Evolutionary conservation across 2,113 vertebrate species (phyloP).

Genomic region (Aspidoscelis tigris): DNA sequence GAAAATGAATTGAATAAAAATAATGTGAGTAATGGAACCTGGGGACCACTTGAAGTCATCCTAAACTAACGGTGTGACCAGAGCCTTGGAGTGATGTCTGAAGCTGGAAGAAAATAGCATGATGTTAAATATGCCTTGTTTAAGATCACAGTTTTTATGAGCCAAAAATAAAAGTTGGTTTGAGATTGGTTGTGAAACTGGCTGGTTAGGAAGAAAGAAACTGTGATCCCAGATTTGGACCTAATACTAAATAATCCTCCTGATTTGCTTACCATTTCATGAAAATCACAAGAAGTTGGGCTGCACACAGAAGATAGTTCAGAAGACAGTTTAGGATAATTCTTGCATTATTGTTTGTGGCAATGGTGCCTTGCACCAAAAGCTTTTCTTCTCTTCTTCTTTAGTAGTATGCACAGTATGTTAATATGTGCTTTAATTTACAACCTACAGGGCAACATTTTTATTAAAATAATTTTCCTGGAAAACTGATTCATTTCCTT

Average conservation of each 20-base stretch:
- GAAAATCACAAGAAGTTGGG: not conserved
- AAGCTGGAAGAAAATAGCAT: not conserved
- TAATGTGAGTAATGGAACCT: no score
- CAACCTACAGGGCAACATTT: not conserved
- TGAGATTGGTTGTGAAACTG: not conserved
- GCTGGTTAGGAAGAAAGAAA: not conserved
- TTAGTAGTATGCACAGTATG: not conserved
- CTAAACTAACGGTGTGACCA: no score
- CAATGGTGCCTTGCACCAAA: not conserved
- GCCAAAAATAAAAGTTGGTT: not conserved
- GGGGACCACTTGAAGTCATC: no score
- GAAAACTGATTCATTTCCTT: constrained; percentile 14
- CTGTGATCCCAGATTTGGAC: not conserved
- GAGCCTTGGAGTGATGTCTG: no score
- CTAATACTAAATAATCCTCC: not conserved
- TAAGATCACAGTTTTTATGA: not conserved
- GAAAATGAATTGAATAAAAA: no score
- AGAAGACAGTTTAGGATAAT: not conserved
- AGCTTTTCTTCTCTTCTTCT: not conserved
- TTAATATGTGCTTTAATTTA: constrained; percentile 16
- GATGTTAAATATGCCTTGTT: not conserved
- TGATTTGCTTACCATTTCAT: not conserved
- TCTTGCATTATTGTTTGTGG: not conserved
- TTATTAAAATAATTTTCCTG: constrained; percentile 16
- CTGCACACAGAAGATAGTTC: not conserved